These are phyloP conservation scores for Microtus richardsoni DNA, from an alignment of 2,113 vertebrate genomes.

Conservation along the genomic window DNA sequence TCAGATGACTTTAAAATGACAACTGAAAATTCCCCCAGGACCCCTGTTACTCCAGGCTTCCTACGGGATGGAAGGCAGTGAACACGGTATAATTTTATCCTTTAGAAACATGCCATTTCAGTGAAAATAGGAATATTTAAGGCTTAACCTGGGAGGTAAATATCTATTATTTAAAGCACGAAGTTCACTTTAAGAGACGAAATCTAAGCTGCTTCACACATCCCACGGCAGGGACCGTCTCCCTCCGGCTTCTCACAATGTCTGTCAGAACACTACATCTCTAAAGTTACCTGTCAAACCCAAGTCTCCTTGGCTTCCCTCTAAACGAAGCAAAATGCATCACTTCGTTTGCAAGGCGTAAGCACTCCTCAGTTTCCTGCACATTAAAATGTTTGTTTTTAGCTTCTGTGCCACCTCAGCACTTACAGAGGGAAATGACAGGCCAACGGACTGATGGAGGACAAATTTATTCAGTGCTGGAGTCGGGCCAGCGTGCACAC, in stretches of 20 bases:
- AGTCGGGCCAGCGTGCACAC: not conserved
- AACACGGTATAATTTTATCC: not conserved
- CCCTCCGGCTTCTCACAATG: constrained; percentile 59
- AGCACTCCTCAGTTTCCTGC: not conserved
- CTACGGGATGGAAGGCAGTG: rapidly evolving
- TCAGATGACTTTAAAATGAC: not conserved
- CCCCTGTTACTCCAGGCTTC: not conserved
- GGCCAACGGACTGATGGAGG: not conserved
- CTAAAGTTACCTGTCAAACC: constrained; percentile 77
- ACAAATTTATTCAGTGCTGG: not conserved
- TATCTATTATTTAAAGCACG: constrained; percentile 77
- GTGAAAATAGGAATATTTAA: constrained; percentile 53
- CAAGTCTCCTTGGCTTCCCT: constrained; percentile 49
- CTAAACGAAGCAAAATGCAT: not conserved
- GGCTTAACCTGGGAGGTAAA: constrained; percentile 67
- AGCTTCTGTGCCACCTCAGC: constrained; percentile 62
- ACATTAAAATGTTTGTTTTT: constrained; percentile 33
- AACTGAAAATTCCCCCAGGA: not conserved
- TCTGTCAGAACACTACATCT: constrained; percentile 73
- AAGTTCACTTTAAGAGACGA: constrained; percentile 72
- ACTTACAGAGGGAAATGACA: not conserved
- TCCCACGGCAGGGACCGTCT: constrained; percentile 16
- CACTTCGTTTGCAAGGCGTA: not conserved
- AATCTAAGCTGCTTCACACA: constrained; percentile 58
- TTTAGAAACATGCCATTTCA: constrained; percentile 3